Percentiles rank a stretch among this genome's conserved stretches.
phyloP scores from a whole-genome alignment of 2,888 invertebrate species.

The Oscheius sp. region DNA sequence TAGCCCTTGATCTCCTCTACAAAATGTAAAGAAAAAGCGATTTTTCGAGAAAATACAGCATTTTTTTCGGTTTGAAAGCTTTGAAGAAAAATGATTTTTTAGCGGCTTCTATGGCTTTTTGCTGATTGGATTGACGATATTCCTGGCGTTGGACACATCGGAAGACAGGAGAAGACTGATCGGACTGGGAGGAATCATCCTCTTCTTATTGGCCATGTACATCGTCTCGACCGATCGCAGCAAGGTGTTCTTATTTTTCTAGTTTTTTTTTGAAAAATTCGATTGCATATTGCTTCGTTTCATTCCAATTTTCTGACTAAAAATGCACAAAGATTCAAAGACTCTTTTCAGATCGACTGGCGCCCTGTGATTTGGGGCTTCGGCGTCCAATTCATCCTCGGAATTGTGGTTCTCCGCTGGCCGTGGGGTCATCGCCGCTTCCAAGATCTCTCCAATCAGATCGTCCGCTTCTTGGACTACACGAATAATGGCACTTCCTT shows the following conservation, averaged over 20 bases:
- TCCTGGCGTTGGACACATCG: conserved; percentile 39
- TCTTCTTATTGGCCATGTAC: conserved; percentile 63
- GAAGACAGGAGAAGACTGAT: conserved; percentile 54
- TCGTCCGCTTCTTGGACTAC: conserved; percentile 81
- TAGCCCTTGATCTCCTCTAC: no score
- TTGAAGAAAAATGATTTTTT: neutral
- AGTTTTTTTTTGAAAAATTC: no score
- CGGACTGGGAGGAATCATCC: conserved; percentile 62
- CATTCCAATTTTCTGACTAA: no score
- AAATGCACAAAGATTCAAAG: no score
- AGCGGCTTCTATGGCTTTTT: conserved; percentile 40
- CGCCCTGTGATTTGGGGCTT: conserved; percentile 83
- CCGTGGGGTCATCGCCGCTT: conserved; percentile 46
- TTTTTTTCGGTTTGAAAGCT: no score
- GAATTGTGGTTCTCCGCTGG: conserved; percentile 80
- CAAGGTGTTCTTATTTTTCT: conserved; percentile 39
- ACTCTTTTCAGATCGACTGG: conserved; percentile 76
- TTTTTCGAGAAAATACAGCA: no score
- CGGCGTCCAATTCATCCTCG: conserved; percentile 84
- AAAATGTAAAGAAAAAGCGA: neutral
- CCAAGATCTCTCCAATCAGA: conserved; percentile 38
- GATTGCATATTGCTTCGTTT: no score
- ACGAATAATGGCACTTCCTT: conserved; percentile 82
- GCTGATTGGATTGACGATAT: conserved; percentile 36
- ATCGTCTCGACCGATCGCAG: conserved; percentile 54